Evolutionary conservation across 2,797 vertebrate species (phyloP), one percentile per base, ranked within the genome.

Genomic region (Eulemur mongoz): DNA sequence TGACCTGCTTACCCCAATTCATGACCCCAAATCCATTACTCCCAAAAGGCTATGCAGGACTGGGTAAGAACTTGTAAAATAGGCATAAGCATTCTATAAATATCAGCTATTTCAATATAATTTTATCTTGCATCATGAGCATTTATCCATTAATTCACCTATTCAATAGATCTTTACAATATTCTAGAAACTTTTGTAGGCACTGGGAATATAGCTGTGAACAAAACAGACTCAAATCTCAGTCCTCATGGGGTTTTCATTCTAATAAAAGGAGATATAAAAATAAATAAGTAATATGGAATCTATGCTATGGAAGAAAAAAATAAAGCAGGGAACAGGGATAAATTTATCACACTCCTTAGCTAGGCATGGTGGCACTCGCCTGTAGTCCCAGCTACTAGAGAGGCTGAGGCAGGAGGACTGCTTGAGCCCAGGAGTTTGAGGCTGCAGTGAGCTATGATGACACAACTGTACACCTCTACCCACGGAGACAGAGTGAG

Each of bases 191-290:
- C 20, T 90, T 35, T 57, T 59, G 25, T 84, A 86, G 59, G 30
- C 5, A 89, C 65, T 63, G 30, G 18, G 9, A 12, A 75, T 35
- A 76, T 0, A 78, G 22, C 30, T 94, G 1, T 43, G 89, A 83
- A 76, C 40, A 91, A 79, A 92, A 91, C 7, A 67, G 38, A 72
- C 27, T 84, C 59, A 65, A 96, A 81, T 61, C 25, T 57, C 50
- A 87, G 30, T 90, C 48, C 38, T 96, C 45, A 13, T 5, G 2
- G 45, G 72, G 23, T 70, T 79, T 83, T 94, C 57, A 38, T 61
- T 89, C 61, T 91, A 90, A 89, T 32, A 89, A 92, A 92, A 27
- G 22, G 45, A 76, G 10, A 93, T 35, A 73, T 7, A 93, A 78
- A 89, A 88, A 50, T 83, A 75, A 73, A 48, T 32, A 75, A 73